Percentiles rank a stretch among this genome's conserved stretches.
Evolutionary conservation across 2,888 invertebrate genomes (phyloP).

Genomic region (Linnaemya vulpina): DNA sequence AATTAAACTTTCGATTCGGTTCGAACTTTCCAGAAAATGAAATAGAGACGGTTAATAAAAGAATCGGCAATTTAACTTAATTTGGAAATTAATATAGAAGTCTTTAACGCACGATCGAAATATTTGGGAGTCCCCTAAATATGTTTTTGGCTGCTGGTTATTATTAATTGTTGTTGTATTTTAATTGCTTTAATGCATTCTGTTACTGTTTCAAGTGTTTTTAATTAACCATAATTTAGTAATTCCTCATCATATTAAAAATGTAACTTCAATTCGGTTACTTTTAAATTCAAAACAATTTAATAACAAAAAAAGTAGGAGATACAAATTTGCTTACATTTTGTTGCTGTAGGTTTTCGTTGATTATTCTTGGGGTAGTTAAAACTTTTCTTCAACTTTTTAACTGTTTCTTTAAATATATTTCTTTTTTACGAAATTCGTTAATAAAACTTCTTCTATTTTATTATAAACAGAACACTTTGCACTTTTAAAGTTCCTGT

Average conservation of each 20-base stretch:
- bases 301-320: neutral
- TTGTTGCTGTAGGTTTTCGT: slow-evolving; percentile 20
- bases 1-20: no score
- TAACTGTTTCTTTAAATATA: slow-evolving; percentile 41
- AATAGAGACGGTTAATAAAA: no score
- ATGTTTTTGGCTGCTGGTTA: neutral
- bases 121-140: slow-evolving; percentile 38
- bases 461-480: slow-evolving; percentile 37
- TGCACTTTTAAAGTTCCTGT: slow-evolving; percentile 23
- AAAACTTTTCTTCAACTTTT: slow-evolving; percentile 2
- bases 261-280: neutral
- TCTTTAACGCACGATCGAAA: neutral
- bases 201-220: neutral
- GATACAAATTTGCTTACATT: slow-evolving; percentile 31
- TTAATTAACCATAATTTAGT: slow-evolving; percentile 37
- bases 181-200: slow-evolving; percentile 17
- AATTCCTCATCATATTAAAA: neutral
- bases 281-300: neutral
- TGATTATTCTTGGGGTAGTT: neutral
- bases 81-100: no score
- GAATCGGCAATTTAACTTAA: no score
- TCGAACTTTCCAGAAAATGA: no score
- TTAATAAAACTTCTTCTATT: slow-evolving; percentile 36
- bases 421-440: slow-evolving; percentile 28
- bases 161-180: slow-evolving; percentile 29